phyloP scores from a whole-genome alignment of 2,797 vertebrate genomes.

The Pygocentrus nattereri region DNA sequence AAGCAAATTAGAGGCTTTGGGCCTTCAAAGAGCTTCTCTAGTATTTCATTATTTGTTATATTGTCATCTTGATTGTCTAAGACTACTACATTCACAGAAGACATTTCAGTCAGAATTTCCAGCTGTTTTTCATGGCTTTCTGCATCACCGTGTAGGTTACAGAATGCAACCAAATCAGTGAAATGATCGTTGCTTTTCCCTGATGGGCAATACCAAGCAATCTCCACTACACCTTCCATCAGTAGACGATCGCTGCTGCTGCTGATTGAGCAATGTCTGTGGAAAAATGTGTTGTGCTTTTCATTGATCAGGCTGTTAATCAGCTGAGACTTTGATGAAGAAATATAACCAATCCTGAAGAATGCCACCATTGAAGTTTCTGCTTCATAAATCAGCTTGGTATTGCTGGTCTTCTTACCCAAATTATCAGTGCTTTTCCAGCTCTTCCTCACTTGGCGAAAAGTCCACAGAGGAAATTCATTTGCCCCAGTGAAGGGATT shows the following conservation, averaged over 20 bases:
- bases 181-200: no score
- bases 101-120: constrained; percentile 67
- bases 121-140: constrained; percentile 11
- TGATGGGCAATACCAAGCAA: no score
- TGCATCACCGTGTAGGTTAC: no score
- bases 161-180: no score
- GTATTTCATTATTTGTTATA: neutral
- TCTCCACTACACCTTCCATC: no score
- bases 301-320: constrained; percentile 69
- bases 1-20: constrained; percentile 68
- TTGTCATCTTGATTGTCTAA: constrained; percentile 52
- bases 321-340: constrained; percentile 76
- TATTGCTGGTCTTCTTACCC: constrained; percentile 40
- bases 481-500: constrained; percentile 65
- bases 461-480: constrained; percentile 76
- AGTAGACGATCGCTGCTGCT: no score
- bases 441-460: constrained; percentile 68
- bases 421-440: constrained; percentile 62
- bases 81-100: constrained; percentile 73
- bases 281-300: constrained; percentile 67
- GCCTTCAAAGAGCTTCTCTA: constrained; percentile 50
- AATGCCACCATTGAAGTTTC: constrained; percentile 76
- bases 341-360: constrained; percentile 71
- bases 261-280: constrained; percentile 42
- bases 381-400: constrained; percentile 61